These are phyloP conservation scores for Antennarius striatus DNA, from an alignment of 2,113 vertebrate genomes.

Conservation along the genomic window DNA sequence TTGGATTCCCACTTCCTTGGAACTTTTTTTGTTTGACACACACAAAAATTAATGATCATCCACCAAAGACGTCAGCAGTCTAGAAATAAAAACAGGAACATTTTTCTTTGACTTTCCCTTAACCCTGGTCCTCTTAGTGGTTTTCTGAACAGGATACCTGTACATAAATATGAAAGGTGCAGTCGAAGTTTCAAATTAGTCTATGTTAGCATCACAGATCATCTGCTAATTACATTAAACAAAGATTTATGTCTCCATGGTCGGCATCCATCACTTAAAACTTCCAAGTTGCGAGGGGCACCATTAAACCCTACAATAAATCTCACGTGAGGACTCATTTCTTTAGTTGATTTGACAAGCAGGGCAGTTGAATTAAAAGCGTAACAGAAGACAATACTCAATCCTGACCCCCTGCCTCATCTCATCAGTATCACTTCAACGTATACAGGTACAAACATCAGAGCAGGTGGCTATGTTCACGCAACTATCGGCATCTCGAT, in stretches of 20 bases:
- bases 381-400: slow-evolving; percentile 52
- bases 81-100: too few relatives aligned
- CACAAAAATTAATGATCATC: slow-evolving; percentile 5
- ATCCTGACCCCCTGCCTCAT: slow-evolving; percentile 29
- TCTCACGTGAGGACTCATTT: slow-evolving; percentile 58
- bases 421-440: slow-evolving; percentile 22
- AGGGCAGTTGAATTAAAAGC: slow-evolving; percentile 54
- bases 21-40: slow-evolving; percentile 2
- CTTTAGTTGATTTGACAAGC: slow-evolving; percentile 62
- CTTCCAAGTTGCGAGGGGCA: slow-evolving; percentile 41
- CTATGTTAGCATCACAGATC: slow-evolving; percentile 55
- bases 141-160: too few relatives aligned
- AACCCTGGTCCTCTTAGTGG: too few relatives aligned
- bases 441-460: slow-evolving; percentile 13
- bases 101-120: too few relatives aligned
- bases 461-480: slow-evolving; percentile 14
- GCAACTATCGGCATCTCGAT: slow-evolving; percentile 26
- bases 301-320: slow-evolving; percentile 62
- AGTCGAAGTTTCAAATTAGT: neutral
- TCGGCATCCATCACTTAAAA: slow-evolving; percentile 52
- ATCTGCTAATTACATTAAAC: slow-evolving; percentile 67
- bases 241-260: slow-evolving; percentile 35
- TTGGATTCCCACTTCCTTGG: slow-evolving; percentile 8
- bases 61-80: slow-evolving; percentile 1
- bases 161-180: too few relatives aligned